Percentiles rank a stretch among this genome's conserved stretches.
These are phyloP conservation scores for Scaptomyza cyrtandrae DNA, from an alignment of 2,888 invertebrate genomes.

Conservation along the genomic window DNA sequence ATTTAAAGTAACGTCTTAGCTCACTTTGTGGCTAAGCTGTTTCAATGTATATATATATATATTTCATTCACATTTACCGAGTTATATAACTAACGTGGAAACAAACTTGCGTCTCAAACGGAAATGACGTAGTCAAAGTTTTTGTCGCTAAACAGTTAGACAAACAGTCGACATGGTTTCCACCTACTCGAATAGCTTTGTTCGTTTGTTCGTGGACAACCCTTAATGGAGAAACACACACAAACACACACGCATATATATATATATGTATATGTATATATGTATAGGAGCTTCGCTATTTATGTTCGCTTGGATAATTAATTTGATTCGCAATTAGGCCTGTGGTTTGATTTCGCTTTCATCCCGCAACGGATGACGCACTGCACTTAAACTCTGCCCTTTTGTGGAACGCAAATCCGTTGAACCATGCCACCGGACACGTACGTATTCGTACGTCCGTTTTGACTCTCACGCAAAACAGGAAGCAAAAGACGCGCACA, in stretches of 20 bases:
- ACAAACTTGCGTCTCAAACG: slow-evolving; percentile 25
- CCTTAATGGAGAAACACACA: slow-evolving; percentile 26
- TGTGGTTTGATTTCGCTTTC: slow-evolving; percentile 21
- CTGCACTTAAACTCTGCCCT: slow-evolving; percentile 35
- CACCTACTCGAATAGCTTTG: slow-evolving; percentile 11
- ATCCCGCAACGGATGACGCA: slow-evolving; percentile 33
- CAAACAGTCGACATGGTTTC: slow-evolving; percentile 35
- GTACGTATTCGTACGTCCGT: slow-evolving; percentile 30
- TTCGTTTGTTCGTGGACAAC: background rate
- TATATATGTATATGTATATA: background rate
- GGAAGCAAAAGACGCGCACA: slow-evolving; percentile 54
- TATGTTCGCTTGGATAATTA: slow-evolving; percentile 44
- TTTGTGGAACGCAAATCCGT: slow-evolving; percentile 41
- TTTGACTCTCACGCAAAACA: slow-evolving; percentile 40
- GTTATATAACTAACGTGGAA: slow-evolving; percentile 9
- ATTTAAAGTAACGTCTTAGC: slow-evolving; percentile 56
- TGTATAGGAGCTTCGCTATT: slow-evolving; percentile 4
- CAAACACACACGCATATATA: background rate
- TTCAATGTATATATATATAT: slow-evolving; percentile 19
- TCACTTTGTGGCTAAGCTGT: background rate
- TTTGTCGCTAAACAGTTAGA: slow-evolving; percentile 53
- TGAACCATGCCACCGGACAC: slow-evolving; percentile 38
- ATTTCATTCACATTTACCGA: slow-evolving; percentile 58
- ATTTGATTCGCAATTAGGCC: slow-evolving; percentile 35
- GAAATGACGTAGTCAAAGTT: slow-evolving; percentile 54